Percentiles rank a stretch among this genome's conserved stretches.
phyloP scores from a whole-genome alignment of 2,113 vertebrate species.

The Chaetura pelagica region DNA sequence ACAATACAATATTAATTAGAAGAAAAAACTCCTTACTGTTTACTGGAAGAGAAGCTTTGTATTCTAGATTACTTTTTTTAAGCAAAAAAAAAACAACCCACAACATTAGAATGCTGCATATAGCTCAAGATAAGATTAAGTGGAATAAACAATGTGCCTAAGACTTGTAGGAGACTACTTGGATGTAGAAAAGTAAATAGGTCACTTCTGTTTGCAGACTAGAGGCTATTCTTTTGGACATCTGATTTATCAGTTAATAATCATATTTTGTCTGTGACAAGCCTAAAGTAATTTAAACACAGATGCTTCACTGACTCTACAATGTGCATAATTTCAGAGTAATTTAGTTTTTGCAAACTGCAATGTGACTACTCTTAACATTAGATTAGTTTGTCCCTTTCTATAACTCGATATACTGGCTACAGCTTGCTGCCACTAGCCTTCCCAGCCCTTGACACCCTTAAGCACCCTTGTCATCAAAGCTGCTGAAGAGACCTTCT shows the following conservation, averaged over 20 bases:
- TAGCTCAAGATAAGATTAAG: neutral
- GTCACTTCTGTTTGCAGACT: neutral
- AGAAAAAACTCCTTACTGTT: neutral
- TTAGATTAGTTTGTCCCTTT: neutral
- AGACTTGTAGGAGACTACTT: neutral
- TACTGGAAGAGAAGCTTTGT: neutral
- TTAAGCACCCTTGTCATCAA: neutral
- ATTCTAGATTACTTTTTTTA: neutral
- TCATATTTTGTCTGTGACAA: neutral
- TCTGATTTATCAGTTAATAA: neutral
- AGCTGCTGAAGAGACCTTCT: neutral
- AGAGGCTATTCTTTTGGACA: neutral
- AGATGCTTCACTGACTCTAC: neutral
- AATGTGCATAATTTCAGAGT: neutral
- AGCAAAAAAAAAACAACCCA: fast-evolving
- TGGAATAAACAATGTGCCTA: neutral
- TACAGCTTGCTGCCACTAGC: neutral
- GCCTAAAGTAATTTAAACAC: neutral
- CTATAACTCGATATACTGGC: neutral
- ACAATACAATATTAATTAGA: neutral
- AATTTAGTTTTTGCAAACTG: neutral
- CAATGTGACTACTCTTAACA: neutral
- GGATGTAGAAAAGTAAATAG: neutral
- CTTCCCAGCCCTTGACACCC: neutral
- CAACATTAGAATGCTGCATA: neutral